phyloP scores from a whole-genome alignment of 1,140 invertebrate species.

The Rhynchophorus ferrugineus region DNA sequence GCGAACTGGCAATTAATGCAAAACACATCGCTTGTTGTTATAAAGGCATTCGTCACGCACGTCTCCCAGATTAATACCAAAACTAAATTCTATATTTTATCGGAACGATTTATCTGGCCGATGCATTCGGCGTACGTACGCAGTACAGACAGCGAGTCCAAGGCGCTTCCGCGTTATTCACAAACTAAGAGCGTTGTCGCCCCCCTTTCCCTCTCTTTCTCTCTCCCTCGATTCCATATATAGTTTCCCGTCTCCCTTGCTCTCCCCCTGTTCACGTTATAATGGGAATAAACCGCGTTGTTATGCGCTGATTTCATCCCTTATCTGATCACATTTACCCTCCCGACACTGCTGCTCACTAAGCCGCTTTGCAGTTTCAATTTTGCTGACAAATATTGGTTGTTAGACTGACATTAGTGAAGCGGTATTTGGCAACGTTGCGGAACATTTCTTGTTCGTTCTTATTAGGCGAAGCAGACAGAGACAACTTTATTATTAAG shows the following conservation, averaged over 20 bases:
- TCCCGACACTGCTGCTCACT: slow-evolving; percentile 23
- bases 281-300: slow-evolving; percentile 42
- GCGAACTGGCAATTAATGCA: slow-evolving; percentile 20
- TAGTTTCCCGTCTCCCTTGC: slow-evolving; percentile 5
- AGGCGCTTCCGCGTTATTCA: too few species aligned
- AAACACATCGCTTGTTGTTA: slow-evolving; percentile 32
- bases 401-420: slow-evolving; percentile 13
- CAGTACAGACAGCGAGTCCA: too few species aligned
- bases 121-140: slow-evolving; percentile 35
- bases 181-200: neutral
- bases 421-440: too few species aligned
- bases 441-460: too few species aligned
- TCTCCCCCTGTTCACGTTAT: slow-evolving; percentile 31
- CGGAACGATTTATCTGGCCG: slow-evolving; percentile 40
- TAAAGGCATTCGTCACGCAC: slow-evolving; percentile 34
- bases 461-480: too few species aligned
- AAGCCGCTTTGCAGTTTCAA: slow-evolving; percentile 34
- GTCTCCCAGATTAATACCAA: slow-evolving; percentile 35
- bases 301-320: slow-evolving; percentile 41
- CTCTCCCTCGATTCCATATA: neutral
- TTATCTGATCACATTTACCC: slow-evolving; percentile 38
- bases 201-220: neutral
- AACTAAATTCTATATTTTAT: slow-evolving; percentile 41
- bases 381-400: slow-evolving; percentile 29
- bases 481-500: too few species aligned